Percentiles rank a stretch among this genome's conserved stretches.
Evolutionary conservation across 2,113 vertebrate species (phyloP).

Genomic region (Zootoca vivipara): DNA sequence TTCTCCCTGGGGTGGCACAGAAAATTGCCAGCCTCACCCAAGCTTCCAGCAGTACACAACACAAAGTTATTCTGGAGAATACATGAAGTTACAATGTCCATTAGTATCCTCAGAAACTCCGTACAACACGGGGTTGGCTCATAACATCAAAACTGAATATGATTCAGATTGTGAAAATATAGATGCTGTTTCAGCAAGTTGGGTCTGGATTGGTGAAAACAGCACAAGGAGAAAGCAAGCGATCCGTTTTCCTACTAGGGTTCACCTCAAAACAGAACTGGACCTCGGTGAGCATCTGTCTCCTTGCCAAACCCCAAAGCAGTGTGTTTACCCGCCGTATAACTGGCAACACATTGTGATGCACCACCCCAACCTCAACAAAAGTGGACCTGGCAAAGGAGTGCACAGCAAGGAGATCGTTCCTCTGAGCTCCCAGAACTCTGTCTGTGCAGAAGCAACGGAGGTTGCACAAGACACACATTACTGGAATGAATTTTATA

Average conservation of each 20-base stretch:
- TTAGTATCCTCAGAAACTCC: conserved; percentile 63
- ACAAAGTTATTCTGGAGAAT: conserved; percentile 75
- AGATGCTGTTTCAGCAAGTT: conserved; percentile 57
- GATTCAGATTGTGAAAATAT: conserved; percentile 87
- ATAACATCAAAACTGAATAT: conserved; percentile 87
- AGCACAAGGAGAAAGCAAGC: conserved; percentile 70
- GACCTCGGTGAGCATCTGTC: conserved; percentile 77
- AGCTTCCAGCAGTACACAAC: conserved; percentile 71
- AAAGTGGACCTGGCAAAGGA: conserved; percentile 72
- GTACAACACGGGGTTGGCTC: conserved; percentile 73
- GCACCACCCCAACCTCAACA: conserved; percentile 54
- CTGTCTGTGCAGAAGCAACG: conserved; percentile 75
- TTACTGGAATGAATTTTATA: conserved; percentile 75
- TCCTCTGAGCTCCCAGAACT: conserved; percentile 75
- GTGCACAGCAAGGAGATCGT: conserved; percentile 75
- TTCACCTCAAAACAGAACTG: conserved; percentile 86
- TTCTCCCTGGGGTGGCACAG: conserved; percentile 70
- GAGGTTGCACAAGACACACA: conserved; percentile 69
- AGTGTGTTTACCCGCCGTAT: conserved; percentile 72
- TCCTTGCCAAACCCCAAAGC: conserved; percentile 81
- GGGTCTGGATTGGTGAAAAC: conserved; percentile 77
- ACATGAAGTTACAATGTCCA: conserved; percentile 77
- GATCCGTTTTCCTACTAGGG: conserved; percentile 69
- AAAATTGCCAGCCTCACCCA: conserved; percentile 72
- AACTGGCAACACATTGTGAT: conserved; percentile 76